These are phyloP conservation scores for Aspidiotus destructor DNA, from an alignment of 2,888 invertebrate species.

Conservation along the genomic window DNA sequence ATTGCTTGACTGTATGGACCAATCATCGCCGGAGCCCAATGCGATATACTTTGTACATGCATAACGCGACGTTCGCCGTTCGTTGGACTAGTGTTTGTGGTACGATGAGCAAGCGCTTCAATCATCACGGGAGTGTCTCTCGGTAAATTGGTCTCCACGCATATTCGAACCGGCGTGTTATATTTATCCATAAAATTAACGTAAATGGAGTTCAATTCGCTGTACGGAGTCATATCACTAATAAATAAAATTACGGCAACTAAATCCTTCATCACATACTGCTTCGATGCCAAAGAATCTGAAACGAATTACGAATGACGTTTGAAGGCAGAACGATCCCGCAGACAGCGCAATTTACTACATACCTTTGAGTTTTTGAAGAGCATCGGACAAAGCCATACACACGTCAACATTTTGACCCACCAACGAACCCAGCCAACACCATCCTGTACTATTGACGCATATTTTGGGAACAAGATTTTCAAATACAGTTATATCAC, in stretches of 20 bases:
- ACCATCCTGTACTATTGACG: conserved; percentile 53
- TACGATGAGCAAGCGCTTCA: conserved; percentile 60
- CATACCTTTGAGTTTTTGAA: conserved; percentile 67
- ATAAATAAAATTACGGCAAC: conserved; percentile 78
- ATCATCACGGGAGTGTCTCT: conserved; percentile 61
- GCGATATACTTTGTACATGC: conserved; percentile 91
- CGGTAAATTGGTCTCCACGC: conserved; percentile 69
- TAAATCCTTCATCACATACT: conserved; percentile 54
- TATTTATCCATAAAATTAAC: conserved; percentile 59
- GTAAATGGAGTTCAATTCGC: conserved; percentile 67
- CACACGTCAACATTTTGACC: conserved; percentile 57
- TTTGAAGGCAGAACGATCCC: too few species aligned
- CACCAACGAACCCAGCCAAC: conserved; percentile 70
- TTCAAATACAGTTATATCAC: conserved; percentile 25
- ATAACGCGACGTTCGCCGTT: conserved; percentile 56
- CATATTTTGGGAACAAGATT: conserved; percentile 13
- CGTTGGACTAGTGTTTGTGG: conserved; percentile 38
- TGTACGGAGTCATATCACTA: conserved; percentile 69
- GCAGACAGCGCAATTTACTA: not conserved
- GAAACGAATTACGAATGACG: conserved; percentile 37
- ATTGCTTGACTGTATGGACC: conserved; percentile 92
- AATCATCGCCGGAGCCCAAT: conserved; percentile 97
- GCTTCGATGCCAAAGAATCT: conserved; percentile 48
- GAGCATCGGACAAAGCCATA: conserved; percentile 58
- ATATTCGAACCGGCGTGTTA: conserved; percentile 78